Evolutionary conservation across 2,113 vertebrate species (phyloP), one percentile per base, ranked within the genome.

Genomic region (Thunnus maccoyii): DNA sequence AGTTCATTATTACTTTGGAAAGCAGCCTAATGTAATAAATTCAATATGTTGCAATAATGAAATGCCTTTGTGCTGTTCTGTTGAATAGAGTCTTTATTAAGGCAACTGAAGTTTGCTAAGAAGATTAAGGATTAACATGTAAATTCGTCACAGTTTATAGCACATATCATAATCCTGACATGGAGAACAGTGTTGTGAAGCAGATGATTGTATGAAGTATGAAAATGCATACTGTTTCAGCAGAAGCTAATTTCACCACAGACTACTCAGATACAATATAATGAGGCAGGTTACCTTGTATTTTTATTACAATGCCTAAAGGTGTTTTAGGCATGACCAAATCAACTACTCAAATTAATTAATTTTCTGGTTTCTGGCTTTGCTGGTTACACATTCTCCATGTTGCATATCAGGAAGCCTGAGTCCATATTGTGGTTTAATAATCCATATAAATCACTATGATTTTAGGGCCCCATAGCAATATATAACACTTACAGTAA

Each of bases 91-190:
- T 48, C 62, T 72, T 74, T 80, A 83, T 86, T 75, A 77, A 80
- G 57, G 66, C 74, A 76, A 75, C 36, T 77, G 32, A 65, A 85
- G 67, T 89, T 87, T 82, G 22, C 67, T 76, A 88, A 91, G 57
- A 81, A 85, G 90, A 86, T 91, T 92, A 91, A 63, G 79, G 71
- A 91, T 87, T 88, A 88, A 47, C 67, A 67, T 82, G 74, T 67
- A 79, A 83, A 86, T 77, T 82, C 70, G 77, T 88, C 63, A 51
- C 68, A 75, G 72, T 83, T 81, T 82, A 52, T 72, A 70, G 77
- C 62, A 77, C 77, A 77, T 83, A 61, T 78, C 44, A 62, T 75
- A 70, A 82, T 85, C 69, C 80, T 83, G 75, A 87, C 67, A 81
- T 58, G 13, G 54, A 86, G 61, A 75, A 68, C 52, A 64, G 70